Evolutionary conservation across 2,113 vertebrate species (phyloP), one percentile per base, ranked within the genome.

Genomic region (Bubo bubo): DNA sequence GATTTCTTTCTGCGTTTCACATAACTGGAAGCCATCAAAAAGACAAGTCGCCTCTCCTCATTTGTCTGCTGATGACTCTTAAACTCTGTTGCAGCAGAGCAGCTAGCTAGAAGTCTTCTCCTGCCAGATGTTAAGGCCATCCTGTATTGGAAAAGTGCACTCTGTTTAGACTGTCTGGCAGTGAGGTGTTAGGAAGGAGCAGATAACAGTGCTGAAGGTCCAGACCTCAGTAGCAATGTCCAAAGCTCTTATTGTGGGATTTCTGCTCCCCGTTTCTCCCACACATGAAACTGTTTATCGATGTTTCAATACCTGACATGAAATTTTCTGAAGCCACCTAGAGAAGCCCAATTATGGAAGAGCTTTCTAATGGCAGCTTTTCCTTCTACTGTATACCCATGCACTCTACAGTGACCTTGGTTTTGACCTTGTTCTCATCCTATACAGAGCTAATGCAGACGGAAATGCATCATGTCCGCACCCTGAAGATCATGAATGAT

Each of bases 381-480:
- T 79, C 14, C 28, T 76, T 58, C 12, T 84, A 14, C 52, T 50
- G 9, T 85, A 19, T 21, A 60, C 53, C 12, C 11, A 5, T 13
- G 14, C 72, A 22, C 77, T 72, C 43, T 41, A 5, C 19, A 24
- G 10, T 60, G 50, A 56, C 58, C 62, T 67, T 35, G n/a, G 15
- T 41, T 35, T 45, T 77, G 41, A 23, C 22, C 32, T 50, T 60
- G 26, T 93, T 41, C 22, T 88, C 24, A 4, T 77, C 14, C 41
- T 71, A 0, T 52, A 5, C 98, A 99, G 99, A 99, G 97, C 92
- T 99, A 47, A 99, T 99, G 98, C 99, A 99, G 97, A 99, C 99
- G 0, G 99, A 99, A 98, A 99, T 99, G 98, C 99, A 99, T 95
- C 99, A 99, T 34, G 92, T 99, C 71, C 99, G 99, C 50, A 99